These are phyloP conservation scores for Zaprionus ghesquierei DNA, from an alignment of 1,140 invertebrate genomes.

Conservation along the genomic window DNA sequence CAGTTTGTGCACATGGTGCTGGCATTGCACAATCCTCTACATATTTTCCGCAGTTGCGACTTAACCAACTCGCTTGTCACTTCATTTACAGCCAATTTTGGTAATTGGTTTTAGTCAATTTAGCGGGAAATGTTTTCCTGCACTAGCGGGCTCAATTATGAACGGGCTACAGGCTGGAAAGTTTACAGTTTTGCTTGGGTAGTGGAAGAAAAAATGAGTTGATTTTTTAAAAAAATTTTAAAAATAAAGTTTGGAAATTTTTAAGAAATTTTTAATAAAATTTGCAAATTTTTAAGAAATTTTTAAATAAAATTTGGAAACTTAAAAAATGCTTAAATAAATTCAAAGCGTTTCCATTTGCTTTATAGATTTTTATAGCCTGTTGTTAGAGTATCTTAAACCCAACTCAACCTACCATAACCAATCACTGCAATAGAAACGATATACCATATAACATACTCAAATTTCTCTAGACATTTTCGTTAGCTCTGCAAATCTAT, in stretches of 20 bases:
- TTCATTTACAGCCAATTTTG: conserved; percentile 41
- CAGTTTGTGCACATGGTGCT: not conserved
- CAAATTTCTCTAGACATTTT: not conserved
- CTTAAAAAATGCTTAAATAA: no score
- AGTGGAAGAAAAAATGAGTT: not conserved
- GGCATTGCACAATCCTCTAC: not conserved
- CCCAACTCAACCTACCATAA: not conserved
- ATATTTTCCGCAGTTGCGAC: not conserved
- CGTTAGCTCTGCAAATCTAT: not conserved
- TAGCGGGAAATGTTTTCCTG: conserved; percentile 5
- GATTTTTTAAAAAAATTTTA: no score
- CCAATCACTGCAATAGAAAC: not conserved
- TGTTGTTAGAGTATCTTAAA: not conserved
- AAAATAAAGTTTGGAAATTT: not conserved
- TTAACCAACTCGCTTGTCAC: no score
- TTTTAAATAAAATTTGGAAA: not conserved
- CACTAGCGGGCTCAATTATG: not conserved
- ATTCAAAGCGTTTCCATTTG: not conserved
- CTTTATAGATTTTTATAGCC: not conserved
- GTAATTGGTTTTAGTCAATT: conserved; percentile 39
- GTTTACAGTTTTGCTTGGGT: not conserved
- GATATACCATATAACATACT: not conserved
- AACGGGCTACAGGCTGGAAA: not conserved
- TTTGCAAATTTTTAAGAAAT: no score
- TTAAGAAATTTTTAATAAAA: no score